These are phyloP conservation scores for Spodoptera frugiperda DNA, from an alignment of 1,140 invertebrate species.

Conservation along the genomic window DNA sequence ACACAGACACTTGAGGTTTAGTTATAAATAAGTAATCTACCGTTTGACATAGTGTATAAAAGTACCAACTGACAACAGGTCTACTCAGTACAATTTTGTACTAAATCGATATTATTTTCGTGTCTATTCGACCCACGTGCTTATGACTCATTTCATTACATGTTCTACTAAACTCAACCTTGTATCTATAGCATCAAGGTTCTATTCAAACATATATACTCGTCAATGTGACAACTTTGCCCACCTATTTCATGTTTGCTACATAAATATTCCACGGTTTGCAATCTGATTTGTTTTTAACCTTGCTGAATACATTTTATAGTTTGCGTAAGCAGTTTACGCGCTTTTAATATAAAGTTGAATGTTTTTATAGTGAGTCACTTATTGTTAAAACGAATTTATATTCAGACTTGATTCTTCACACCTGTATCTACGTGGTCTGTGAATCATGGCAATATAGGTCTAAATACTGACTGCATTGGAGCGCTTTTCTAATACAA, in stretches of 20 bases:
- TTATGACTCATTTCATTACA: constrained; percentile 55
- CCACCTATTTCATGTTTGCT: constrained; percentile 52
- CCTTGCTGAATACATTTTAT: constrained; percentile 53
- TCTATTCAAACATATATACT: constrained; percentile 13
- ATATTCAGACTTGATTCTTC: constrained; percentile 37
- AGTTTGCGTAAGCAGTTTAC: constrained; percentile 49
- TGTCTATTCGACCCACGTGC: constrained; percentile 56
- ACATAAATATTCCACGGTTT: constrained; percentile 55
- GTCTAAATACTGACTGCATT: constrained; percentile 8
- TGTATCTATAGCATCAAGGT: constrained; percentile 32
- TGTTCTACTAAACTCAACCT: constrained; percentile 51
- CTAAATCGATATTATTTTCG: constrained; percentile 69
- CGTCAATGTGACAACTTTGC: constrained; percentile 45
- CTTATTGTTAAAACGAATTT: constrained; percentile 36
- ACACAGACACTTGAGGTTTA: constrained; percentile 28
- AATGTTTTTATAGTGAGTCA: constrained; percentile 46
- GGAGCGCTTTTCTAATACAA: constrained; percentile 4
- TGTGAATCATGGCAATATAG: constrained; percentile 34
- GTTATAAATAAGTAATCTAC: constrained; percentile 40
- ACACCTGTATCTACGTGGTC: constrained; percentile 44
- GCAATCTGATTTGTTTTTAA: constrained; percentile 51
- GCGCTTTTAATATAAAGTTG: constrained; percentile 47
- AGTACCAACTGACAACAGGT: constrained; percentile 42
- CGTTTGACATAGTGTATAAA: constrained; percentile 35
- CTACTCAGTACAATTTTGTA: constrained; percentile 59